Evolutionary conservation across 2,888 invertebrate species (phyloP).

Genomic region (Flabesymbios commensalis): DNA sequence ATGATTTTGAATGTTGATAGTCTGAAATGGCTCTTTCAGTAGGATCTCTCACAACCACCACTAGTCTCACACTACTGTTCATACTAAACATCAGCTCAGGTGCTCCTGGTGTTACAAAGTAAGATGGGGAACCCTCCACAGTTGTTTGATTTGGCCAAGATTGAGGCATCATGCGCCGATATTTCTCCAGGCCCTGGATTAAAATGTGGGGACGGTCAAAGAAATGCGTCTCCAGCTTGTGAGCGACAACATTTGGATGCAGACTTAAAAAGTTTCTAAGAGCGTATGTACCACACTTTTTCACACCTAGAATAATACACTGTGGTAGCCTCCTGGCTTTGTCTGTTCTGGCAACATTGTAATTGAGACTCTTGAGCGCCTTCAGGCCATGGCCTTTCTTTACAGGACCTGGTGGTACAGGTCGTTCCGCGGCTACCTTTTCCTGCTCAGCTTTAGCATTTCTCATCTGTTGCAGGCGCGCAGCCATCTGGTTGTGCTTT

Average conservation of each 20-base stretch:
- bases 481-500: too few relatives aligned
- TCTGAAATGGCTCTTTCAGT: slow-evolving; percentile 96
- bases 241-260: slow-evolving; percentile 8
- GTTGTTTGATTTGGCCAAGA: slow-evolving; percentile 90
- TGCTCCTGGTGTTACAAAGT: slow-evolving; percentile 95
- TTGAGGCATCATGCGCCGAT: slow-evolving; percentile 79
- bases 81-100: slow-evolving; percentile 91
- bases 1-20: slow-evolving; percentile 86
- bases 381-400: too few relatives aligned
- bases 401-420: too few relatives aligned
- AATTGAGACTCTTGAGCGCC: too few relatives aligned
- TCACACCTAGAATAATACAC: slow-evolving; percentile 10
- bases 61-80: slow-evolving; percentile 85
- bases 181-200: slow-evolving; percentile 84
- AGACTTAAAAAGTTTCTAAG: slow-evolving; percentile 9
- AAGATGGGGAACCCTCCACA: slow-evolving; percentile 96
- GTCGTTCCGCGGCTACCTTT: too few relatives aligned
- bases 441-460: too few relatives aligned
- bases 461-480: too few relatives aligned
- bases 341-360: too few relatives aligned
- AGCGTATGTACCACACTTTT: slow-evolving; percentile 15
- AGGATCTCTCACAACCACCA: slow-evolving; percentile 93
- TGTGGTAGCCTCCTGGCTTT: slow-evolving; percentile 12
- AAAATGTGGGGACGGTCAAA: slow-evolving; percentile 78
- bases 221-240: slow-evolving; percentile 10